Percentiles rank a stretch among this genome's conserved stretches.
phyloP scores from a whole-genome alignment of 2,113 vertebrate species.

The Laticauda colubrina region DNA sequence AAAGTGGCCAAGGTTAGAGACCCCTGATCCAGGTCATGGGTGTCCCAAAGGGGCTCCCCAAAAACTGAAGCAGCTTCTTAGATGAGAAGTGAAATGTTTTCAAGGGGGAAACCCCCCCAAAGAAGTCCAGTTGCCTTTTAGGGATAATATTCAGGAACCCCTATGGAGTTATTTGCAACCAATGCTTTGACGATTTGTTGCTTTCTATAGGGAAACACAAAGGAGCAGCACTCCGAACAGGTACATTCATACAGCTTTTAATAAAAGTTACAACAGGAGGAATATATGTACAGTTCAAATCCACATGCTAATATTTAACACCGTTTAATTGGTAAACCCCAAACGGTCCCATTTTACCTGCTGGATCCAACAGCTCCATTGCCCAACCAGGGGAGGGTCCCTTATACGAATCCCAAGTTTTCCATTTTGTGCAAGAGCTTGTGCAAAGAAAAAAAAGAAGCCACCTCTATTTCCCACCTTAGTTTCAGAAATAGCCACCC shows the following conservation, averaged over 20 bases:
- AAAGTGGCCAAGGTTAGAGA: no score
- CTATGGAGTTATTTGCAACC: not conserved
- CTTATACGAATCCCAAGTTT: conserved; percentile 55
- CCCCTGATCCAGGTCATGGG: no score
- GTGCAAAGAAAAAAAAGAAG: conserved; percentile 62
- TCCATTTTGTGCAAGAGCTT: conserved; percentile 62
- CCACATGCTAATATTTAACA: conserved; percentile 66
- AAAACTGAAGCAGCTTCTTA: no score
- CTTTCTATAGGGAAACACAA: not conserved
- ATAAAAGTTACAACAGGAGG: conserved; percentile 70
- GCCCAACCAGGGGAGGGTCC: conserved; percentile 48
- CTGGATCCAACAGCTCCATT: conserved; percentile 53
- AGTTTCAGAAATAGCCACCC: conserved; percentile 35
- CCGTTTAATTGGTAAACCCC: conserved; percentile 45
- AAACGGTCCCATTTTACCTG: conserved; percentile 7
- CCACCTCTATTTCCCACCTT: conserved; percentile 42
- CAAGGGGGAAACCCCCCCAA: no score
- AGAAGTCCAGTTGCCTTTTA: no score
- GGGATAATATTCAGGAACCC: not conserved
- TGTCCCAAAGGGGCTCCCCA: no score
- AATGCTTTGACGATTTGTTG: not conserved
- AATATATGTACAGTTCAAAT: conserved; percentile 58
- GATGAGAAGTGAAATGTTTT: no score
- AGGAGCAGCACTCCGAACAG: not conserved
- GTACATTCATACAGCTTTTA: conserved; percentile 60